Evolutionary conservation across 2,113 vertebrate species (phyloP).

Genomic region (cattle (Bos taurus)): ARS-UCD2.0 NC_037330.1:30143001-30143500

Average conservation of each 20-base stretch:
- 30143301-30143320: not conserved
- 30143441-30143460: rapidly evolving
- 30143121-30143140: not conserved
- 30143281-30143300: not conserved
- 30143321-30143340: not conserved
- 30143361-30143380: not conserved
- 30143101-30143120: not conserved
- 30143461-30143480: rapidly evolving
- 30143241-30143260: not conserved
- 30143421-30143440: not conserved
- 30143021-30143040: not conserved
- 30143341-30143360: not conserved
- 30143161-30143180: not conserved
- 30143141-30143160: not conserved
- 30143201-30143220: not conserved
- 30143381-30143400: not conserved
- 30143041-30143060: not conserved
- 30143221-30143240: not conserved
- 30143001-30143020: not conserved
- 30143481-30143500: not conserved
- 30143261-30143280: not conserved
- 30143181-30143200: not conserved
- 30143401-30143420: rapidly evolving
- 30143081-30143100: not conserved
- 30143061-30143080: not conserved